These are phyloP conservation scores for Tinea trinotella DNA, from an alignment of 2,888 invertebrate species.

Conservation along the genomic window DNA sequence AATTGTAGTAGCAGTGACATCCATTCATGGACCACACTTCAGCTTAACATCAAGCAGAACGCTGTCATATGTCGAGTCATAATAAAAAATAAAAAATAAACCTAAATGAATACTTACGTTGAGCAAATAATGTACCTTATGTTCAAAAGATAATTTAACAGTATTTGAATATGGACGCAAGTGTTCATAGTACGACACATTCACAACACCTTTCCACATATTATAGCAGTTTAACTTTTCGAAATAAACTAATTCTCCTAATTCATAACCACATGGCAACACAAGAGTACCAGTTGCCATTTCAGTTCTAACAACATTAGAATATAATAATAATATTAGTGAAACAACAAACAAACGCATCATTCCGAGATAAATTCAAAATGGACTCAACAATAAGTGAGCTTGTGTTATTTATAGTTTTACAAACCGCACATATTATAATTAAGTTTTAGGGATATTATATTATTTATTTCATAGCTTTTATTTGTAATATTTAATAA, in stretches of 20 bases:
- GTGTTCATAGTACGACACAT: neutral
- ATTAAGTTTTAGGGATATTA: too few species aligned
- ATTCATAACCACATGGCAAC: neutral
- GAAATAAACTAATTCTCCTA: neutral
- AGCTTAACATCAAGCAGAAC: too few species aligned
- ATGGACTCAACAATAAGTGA: neutral
- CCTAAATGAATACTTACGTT: too few species aligned
- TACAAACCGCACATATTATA: neutral
- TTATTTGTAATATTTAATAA: too few species aligned
- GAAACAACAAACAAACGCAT: neutral
- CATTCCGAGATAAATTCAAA: neutral
- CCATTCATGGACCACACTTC: too few species aligned
- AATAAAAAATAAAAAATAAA: too few species aligned
- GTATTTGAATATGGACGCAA: neutral
- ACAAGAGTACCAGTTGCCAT: neutral
- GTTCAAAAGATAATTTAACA: neutral
- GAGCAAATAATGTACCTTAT: too few species aligned
- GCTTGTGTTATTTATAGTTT: neutral
- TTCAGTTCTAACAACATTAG: neutral
- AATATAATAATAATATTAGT: conserved; percentile 3
- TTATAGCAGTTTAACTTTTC: neutral
- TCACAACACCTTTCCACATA: neutral
- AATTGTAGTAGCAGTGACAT: too few species aligned
- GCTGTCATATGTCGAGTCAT: too few species aligned
- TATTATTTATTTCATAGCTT: too few species aligned